These are phyloP conservation scores for Excalfactoria chinensis DNA, from an alignment of 2,113 vertebrate genomes.

Conservation along the genomic window DNA sequence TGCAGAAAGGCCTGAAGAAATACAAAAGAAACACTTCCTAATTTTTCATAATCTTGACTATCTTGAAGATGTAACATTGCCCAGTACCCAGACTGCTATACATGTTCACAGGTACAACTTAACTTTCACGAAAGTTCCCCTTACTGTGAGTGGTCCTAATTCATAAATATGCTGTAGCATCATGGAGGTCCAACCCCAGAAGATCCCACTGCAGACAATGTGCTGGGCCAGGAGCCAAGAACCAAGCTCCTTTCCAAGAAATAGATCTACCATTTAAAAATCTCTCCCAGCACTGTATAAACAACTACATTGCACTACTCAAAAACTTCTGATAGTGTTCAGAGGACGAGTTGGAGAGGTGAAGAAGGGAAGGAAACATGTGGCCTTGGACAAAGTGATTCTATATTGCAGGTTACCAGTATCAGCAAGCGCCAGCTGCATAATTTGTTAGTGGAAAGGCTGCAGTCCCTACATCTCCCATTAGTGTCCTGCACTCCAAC, in stretches of 20 bases:
- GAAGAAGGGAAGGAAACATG: accelerated
- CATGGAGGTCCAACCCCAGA: not conserved
- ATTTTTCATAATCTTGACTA: not conserved
- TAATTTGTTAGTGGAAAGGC: not conserved
- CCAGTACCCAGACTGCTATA: not conserved
- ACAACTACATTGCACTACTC: accelerated
- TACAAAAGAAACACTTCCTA: not conserved
- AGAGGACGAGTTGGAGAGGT: not conserved
- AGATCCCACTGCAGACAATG: not conserved
- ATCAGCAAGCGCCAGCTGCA: not conserved
- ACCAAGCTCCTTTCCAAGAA: not conserved
- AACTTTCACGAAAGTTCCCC: not conserved
- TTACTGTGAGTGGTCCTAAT: not conserved
- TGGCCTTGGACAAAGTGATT: not conserved
- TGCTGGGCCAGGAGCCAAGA: not conserved
- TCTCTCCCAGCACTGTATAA: not conserved
- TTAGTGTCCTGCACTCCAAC: not conserved
- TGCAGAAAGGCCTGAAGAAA: not conserved
- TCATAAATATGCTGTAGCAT: not conserved
- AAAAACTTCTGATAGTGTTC: not conserved
- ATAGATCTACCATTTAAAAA: not conserved
- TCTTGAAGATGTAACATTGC: not conserved
- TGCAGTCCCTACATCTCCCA: not conserved
- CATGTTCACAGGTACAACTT: not conserved
- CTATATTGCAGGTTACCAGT: not conserved